Base-by-base conservation (phyloP, 2,888 invertebrate genomes). In the Ligdia adustata region DNA sequence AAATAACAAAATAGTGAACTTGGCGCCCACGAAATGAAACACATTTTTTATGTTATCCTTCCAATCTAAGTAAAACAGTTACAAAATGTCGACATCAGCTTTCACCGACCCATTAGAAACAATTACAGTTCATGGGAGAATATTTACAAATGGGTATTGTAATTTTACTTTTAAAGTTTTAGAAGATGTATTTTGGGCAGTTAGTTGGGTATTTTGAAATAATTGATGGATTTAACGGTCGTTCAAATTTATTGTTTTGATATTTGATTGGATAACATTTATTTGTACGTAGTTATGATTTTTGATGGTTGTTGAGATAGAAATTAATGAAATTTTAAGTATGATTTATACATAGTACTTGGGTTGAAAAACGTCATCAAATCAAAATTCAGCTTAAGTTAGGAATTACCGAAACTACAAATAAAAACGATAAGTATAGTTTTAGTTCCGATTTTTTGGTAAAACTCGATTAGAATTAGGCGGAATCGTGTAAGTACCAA, bases 121-220 rank as follows among this genome's bases (percentile, higher is more conserved):
- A 9, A 34, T 24, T 22, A 34, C 34, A 9, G 35, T 9, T 15
- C 35, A 35, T 35, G 35, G 35, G 35, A 35, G 35, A 35, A 35
- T 35, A 35, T 35, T 35, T 35, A 35, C 35, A 35, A 35, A 35
- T 35, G 14, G 35, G 26, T 15, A 14, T 6, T 35, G 14, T 35
- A 15, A 22, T 35, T 26, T 22, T 22, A 6, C 3, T 5, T 16
- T 16, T 16, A 16, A 5, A 16, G 5, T 16, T 22, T 4, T 22
- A n/a, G 22, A 22, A n/a, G 20, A 35, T 35, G 35, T 35, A 15
- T 24, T 35, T 26, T 37, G 4, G 27, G 26, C 16, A 27, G 27
- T 16, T 27, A 11, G 16, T 9, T 14, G 12, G 7, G 7, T 16
- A n/a, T 32, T 22, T 11, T 7, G 26, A 26, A 22, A 22, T 22